Evolutionary conservation across 2,888 invertebrate genomes (phyloP), one percentile per base, ranked within the genome.

Genomic region (Argynnis bischoffii): DNA sequence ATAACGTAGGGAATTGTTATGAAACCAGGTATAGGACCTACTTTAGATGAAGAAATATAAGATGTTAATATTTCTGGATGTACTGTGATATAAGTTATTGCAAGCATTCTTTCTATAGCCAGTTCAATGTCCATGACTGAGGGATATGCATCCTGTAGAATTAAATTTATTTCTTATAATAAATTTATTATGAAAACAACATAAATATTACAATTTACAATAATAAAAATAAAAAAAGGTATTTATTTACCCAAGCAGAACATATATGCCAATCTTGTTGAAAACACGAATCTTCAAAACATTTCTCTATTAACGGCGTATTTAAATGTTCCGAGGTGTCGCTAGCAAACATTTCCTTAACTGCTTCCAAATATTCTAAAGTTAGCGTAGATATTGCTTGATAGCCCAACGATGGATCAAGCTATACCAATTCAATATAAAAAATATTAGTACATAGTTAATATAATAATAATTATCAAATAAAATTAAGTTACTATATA

Each of bases 121-220:
- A 95, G 85, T 66, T 94, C 94, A 64, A 95, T 94, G 72, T 95
- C 95, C 81, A 93, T 89, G n/a, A 76, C 73, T 8, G 92, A 89
- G 8, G 95, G 95, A 76, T 86, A 89, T 2, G 76, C 80, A 69
- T 94, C 93, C 89, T 93, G 66, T 69, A 84, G 78, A 48, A 68
- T 66, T 50, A 64, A 69, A 59, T 67, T n/a, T 48, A 51, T 55
- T 55, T 61, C 6, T 61, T 60, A 55, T 47, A 46, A 63, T 15
- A 66, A 56, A 26, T 51, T 35, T 31, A 31, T 16, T 15, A 15
- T 16, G 50, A 50, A 8, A 2, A 14, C 26, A 51, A 60, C 0
- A 26, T n/a, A 51, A 51, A 6, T 16, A 35, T 8, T 14, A 35
- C 14, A 4, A 6, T 14, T 14, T 15, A 26, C 26, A 50, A 16